Conservation (phyloP, 2,888 invertebrate species). For the Pemphredon lugubris region DNA sequence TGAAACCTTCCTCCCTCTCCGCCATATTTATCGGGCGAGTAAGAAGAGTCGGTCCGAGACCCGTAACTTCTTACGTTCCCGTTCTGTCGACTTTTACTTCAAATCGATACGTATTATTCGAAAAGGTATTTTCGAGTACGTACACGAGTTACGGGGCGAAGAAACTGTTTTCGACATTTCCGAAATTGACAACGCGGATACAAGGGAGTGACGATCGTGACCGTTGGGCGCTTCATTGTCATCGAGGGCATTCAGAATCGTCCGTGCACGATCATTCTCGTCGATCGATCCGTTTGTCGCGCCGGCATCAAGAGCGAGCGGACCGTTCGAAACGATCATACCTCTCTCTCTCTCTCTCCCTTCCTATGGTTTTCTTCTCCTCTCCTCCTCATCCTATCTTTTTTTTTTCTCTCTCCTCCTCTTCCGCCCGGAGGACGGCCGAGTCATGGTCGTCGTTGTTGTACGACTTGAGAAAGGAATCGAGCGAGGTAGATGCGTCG, state of each 20-base stretch:
- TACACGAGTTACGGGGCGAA: not conserved
- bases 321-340: constrained; percentile 41
- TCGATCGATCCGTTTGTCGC: constrained; percentile 60
- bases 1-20: no score
- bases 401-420: constrained; percentile 37
- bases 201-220: constrained; percentile 29
- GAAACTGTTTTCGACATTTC: constrained; percentile 32
- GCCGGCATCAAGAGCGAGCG: constrained; percentile 62
- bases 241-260: constrained; percentile 54
- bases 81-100: no score
- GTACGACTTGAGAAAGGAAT: constrained; percentile 38
- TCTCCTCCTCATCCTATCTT: constrained; percentile 16
- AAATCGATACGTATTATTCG: no score
- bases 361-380: not conserved
- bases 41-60: no score
- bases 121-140: no score
- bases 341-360: constrained; percentile 33
- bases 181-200: constrained; percentile 16
- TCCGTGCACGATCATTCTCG: constrained; percentile 58
- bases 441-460: constrained; percentile 59
- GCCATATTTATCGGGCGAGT: no score
- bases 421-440: constrained; percentile 26
- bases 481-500: constrained; percentile 42
- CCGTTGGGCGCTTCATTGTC: constrained; percentile 57
- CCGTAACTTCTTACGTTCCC: no score